Conservation (phyloP, 2,888 invertebrate genomes). For the Caradrina kadenii region DNA sequence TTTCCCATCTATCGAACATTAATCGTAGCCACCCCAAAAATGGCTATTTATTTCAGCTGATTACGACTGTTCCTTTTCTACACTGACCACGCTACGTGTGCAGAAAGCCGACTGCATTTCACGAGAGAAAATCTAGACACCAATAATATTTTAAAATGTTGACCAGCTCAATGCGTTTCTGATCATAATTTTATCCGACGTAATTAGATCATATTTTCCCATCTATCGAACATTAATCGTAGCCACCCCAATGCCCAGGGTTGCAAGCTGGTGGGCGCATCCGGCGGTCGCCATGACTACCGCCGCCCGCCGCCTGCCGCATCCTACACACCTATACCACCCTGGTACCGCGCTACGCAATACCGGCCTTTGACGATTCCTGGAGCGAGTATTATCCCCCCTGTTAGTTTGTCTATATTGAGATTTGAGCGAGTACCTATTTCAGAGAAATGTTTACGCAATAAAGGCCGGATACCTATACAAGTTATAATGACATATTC, state of each 20-base stretch:
- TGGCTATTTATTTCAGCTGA: too few species aligned
- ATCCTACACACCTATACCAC: conserved; percentile 69
- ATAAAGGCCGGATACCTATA: background rate
- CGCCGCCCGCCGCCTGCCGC: conserved; percentile 69
- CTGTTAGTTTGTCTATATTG: conserved; percentile 32
- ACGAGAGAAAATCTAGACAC: background rate
- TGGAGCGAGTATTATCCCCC: conserved; percentile 40
- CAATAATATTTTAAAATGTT: background rate
- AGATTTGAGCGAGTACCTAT: conserved; percentile 4
- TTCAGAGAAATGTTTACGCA: conserved; percentile 18
- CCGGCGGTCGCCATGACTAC: conserved; percentile 86
- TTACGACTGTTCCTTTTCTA: too few species aligned
- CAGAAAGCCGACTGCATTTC: background rate
- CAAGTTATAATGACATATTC: too few species aligned
- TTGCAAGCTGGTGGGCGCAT: conserved; percentile 77
- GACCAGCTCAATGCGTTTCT: background rate
- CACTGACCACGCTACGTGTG: too few species aligned
- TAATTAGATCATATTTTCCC: conserved; percentile 43
- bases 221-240: conserved; percentile 42
- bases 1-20: conserved; percentile 27
- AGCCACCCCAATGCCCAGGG: conserved; percentile 78
- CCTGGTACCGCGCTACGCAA: conserved; percentile 64
- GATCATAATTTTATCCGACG: background rate
- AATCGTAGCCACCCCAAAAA: conserved; percentile 72
- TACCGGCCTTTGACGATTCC: conserved; percentile 54